phyloP scores from a whole-genome alignment of 2,888 invertebrate species.

The Metacarcinus magister region DNA sequence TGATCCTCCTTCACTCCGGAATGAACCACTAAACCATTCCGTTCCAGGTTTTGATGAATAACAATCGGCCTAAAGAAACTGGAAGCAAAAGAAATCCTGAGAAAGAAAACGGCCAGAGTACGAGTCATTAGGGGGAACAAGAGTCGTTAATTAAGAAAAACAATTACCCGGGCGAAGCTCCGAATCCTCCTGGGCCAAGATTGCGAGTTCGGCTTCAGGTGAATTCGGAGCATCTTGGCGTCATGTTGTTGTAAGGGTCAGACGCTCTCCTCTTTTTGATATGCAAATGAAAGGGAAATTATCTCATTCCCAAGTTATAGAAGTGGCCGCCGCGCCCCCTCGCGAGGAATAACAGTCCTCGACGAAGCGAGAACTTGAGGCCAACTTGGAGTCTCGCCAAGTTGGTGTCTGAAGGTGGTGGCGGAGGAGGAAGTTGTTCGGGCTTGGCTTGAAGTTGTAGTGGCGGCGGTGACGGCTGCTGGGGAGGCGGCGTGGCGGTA shows the following conservation, averaged over 20 bases:
- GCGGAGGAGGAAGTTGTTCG: not conserved
- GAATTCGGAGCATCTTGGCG: not conserved
- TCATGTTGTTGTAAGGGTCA: constrained; percentile 19
- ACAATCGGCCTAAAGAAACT: not conserved
- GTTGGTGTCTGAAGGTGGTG: not conserved
- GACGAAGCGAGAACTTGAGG: not conserved
- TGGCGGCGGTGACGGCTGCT: not conserved
- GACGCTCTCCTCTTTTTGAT: not conserved
- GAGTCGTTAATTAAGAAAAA: constrained; percentile 21
- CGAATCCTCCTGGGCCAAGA: not conserved
- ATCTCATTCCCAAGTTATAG: constrained; percentile 36
- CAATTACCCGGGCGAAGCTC: not conserved
- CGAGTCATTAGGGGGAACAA: not conserved
- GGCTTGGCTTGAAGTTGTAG: not conserved
- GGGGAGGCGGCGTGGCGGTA: not conserved
- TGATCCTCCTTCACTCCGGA: not conserved
- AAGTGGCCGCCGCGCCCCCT: not conserved
- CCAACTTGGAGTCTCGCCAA: constrained; percentile 6
- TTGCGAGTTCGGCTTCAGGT: not conserved
- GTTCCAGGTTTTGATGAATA: constrained; percentile 21
- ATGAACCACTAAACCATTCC: not conserved
- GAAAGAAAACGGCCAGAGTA: not conserved
- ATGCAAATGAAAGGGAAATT: constrained; percentile 36
- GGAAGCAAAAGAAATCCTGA: not conserved
- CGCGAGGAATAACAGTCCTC: constrained; percentile 21